Evolutionary conservation across 2,888 invertebrate genomes (phyloP), one percentile per base, ranked within the genome.

Genomic region (Ctena decussata): DNA sequence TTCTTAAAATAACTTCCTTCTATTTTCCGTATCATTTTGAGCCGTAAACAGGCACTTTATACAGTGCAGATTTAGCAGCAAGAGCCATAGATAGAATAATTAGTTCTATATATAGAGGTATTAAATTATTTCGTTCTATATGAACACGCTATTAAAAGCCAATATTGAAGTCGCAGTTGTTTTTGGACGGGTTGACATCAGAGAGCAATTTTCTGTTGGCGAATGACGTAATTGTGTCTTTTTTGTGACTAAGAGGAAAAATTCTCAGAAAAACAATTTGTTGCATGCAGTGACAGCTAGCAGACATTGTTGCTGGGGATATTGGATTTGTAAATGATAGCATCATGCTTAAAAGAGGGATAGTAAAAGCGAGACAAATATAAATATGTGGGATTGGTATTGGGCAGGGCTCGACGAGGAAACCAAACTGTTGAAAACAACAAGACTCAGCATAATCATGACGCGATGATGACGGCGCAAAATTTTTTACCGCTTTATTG

Each of bases 191-290:
- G 27, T 65, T 65, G 65, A 65, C 65, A 65, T 65, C 65, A 65
- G 27, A 65, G 65, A 65, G 24, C 35, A 65, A 65, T 65, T 65
- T 65, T 65, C 65, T 65, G 35, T 35, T 32, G 35, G 65, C 32
- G 35, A 65, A 65, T 65, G 65, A 65, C 65, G 65, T 65, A 65
- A 65, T 65, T 35, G 65, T 35, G 65, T 65, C 65, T 65, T 65
- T n/a, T 65, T 65, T 65, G 65, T 65, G 65, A 65, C 65, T 65
- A 65, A 65, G 65, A 65, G 65, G 65, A 65, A 65, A 65, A 35
- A 32, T 35, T 65, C 65, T 65, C 35, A 65, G 65, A 65, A 65
- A 65, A 65, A 65, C 65, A 65, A 65, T 65, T 65, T 65, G 65
- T 65, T 65, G 65, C 65, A 35, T 65, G 65, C 65, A 65, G 35